phyloP scores from a whole-genome alignment of 2,888 invertebrate genomes.

The Melanostoma scalare region DNA sequence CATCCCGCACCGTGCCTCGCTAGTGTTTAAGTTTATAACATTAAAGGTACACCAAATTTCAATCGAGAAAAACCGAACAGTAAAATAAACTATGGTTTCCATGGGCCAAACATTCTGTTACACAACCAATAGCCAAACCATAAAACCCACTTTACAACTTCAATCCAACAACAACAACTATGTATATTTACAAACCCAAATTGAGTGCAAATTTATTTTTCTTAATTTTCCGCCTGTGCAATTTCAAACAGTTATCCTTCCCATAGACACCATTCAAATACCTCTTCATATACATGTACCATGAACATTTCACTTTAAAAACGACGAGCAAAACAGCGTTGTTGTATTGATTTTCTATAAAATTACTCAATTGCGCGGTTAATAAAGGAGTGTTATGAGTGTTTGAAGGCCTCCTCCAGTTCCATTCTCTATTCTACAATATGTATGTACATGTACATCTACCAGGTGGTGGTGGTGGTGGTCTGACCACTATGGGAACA shows the following conservation, averaged over 20 bases:
- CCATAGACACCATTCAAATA: neutral
- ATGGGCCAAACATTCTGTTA: constrained; percentile 12
- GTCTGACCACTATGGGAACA: constrained; percentile 43
- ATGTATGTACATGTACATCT: too few species aligned
- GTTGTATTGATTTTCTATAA: constrained; percentile 65
- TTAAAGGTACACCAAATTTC: too few species aligned
- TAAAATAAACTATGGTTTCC: neutral
- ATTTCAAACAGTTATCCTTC: constrained; percentile 3
- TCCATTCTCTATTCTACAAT: neutral
- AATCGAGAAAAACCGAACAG: too few species aligned
- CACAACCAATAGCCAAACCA: neutral
- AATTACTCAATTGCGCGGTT: constrained; percentile 63
- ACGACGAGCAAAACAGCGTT: constrained; percentile 24
- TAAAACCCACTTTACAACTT: constrained; percentile 6
- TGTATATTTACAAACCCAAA: constrained; percentile 23
- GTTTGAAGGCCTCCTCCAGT: constrained; percentile 16
- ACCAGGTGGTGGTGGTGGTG: too few species aligned
- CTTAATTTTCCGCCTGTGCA: constrained; percentile 1
- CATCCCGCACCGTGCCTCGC: too few species aligned
- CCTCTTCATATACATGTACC: neutral
- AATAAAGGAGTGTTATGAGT: constrained; percentile 34
- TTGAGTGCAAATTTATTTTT: constrained; percentile 54
- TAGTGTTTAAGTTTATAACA: too few species aligned
- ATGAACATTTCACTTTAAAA: neutral
- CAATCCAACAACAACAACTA: constrained; percentile 4